Evolutionary conservation across 2,888 invertebrate genomes (phyloP), one percentile per base, ranked within the genome.

Genomic region (Agrilus mali): DNA sequence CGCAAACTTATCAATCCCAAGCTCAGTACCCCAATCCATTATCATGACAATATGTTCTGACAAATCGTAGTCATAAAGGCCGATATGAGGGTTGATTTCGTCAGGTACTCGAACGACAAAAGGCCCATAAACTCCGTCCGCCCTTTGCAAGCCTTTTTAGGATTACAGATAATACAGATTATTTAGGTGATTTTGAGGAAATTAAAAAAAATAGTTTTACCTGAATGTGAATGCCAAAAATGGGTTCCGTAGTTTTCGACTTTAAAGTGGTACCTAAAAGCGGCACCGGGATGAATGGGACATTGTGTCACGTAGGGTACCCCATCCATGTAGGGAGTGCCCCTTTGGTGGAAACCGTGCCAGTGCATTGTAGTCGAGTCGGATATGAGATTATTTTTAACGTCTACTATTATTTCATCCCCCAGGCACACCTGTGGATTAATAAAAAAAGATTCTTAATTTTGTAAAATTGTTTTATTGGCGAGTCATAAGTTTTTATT

Each of bases 331-430:
- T 83, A 89, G 0, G 88, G 88, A 0, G 80, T 80, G 1, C 75
- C 75, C 41, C 69, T 67, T 64, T 88, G 86, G 58, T 88, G 88
- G 57, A 86, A 78, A 0, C 94, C 93, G 58, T 94, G 94, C 92
- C 92, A 94, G 59, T 94, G 94, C 15, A 94, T 79, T 0, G 85
- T 81, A 0, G 89, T 88, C 16, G 82, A 82, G 60, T 89, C 88
- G 0, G 83, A 81, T 58, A 80, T 73, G 62, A 93, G 61, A 46
- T 76, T 73, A 59, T 94, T 94, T 50, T 78, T 75, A 7, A 92
- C 83, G 57, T 90, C 87, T 0, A 90, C 88, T 20, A 86, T 75
- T 3, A 93, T 70, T 22, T 77, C 73, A 59, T 94, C 93, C n/a
- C 86, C 82, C 55, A 82, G 72, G 60, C 93, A 93, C 1, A 92